Percentiles rank a stretch among this genome's conserved stretches.
Conservation (phyloP, 2,888 invertebrate species). For the Lasioglossum lativentre region DNA sequence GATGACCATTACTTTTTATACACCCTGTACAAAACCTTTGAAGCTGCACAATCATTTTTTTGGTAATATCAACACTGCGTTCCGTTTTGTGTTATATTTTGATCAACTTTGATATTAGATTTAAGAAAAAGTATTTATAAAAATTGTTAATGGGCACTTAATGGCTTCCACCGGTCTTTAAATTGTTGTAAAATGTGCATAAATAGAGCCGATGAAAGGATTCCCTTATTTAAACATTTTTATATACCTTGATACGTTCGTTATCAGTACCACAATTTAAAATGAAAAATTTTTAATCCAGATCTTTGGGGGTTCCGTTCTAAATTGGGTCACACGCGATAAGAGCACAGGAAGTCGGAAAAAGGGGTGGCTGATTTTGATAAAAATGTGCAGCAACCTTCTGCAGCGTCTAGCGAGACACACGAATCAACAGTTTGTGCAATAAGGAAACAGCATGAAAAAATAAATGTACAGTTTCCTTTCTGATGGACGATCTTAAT, state of each 20-base stretch:
- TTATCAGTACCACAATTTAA: background rate
- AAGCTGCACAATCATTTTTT: no score
- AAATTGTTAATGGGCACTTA: background rate
- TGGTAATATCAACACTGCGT: no score
- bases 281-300: background rate
- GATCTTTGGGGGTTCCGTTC: no score
- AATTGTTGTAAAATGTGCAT: background rate
- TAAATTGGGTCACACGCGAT: background rate
- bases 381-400: background rate
- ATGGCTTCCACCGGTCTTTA: background rate
- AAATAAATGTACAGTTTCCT: background rate
- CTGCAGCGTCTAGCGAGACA: background rate
- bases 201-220: background rate
- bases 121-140: no score
- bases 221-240: background rate
- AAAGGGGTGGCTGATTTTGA: background rate
- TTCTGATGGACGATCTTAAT: background rate
- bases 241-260: background rate
- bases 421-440: background rate
- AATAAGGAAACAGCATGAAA: background rate
- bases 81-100: no score
- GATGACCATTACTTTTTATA: no score
- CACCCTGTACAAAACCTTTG: no score
- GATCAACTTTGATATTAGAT: no score
- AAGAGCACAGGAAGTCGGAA: background rate